Percentiles rank a stretch among this genome's conserved stretches.
These are phyloP conservation scores for Drosophila subquinaria DNA, from an alignment of 2,888 invertebrate species.

Conservation along the genomic window DNA sequence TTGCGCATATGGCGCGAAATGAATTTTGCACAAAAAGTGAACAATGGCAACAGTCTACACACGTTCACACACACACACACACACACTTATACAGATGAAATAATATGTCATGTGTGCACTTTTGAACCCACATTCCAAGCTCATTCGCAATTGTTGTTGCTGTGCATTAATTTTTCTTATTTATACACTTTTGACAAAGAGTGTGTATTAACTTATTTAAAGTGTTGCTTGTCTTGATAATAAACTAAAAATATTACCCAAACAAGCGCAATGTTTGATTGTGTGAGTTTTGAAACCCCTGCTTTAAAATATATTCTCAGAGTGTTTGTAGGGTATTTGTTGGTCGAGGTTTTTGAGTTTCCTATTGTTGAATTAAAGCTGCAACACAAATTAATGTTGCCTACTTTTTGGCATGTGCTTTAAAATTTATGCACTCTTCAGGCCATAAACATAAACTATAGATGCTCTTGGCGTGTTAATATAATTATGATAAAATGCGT, in stretches of 20 bases:
- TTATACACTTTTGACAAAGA: conserved; percentile 7
- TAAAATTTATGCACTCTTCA: conserved; percentile 57
- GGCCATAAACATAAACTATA: conserved; percentile 35
- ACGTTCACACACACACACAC: conserved; percentile 9
- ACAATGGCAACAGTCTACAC: conserved; percentile 31
- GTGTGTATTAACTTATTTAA: neutral
- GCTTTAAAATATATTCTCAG: neutral
- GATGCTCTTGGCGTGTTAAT: conserved; percentile 66
- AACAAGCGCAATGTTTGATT: too few species aligned
- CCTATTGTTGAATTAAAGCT: conserved; percentile 30
- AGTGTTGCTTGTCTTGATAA: neutral
- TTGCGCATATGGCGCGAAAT: conserved; percentile 79
- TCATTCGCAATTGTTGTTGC: conserved; percentile 22
- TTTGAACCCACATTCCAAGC: conserved; percentile 45
- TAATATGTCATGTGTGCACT: conserved; percentile 78
- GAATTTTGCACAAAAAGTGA: conserved; percentile 60
- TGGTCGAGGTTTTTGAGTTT: neutral
- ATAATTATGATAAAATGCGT: conserved; percentile 79
- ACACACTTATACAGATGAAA: conserved; percentile 30
- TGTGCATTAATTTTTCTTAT: conserved; percentile 37
- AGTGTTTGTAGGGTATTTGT: neutral
- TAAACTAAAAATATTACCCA: neutral
- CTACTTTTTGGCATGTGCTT: conserved; percentile 48
- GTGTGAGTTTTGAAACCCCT: too few species aligned
- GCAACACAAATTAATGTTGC: conserved; percentile 43